phyloP scores from a whole-genome alignment of 2,888 invertebrate genomes.

The Nowickia ferox region DNA sequence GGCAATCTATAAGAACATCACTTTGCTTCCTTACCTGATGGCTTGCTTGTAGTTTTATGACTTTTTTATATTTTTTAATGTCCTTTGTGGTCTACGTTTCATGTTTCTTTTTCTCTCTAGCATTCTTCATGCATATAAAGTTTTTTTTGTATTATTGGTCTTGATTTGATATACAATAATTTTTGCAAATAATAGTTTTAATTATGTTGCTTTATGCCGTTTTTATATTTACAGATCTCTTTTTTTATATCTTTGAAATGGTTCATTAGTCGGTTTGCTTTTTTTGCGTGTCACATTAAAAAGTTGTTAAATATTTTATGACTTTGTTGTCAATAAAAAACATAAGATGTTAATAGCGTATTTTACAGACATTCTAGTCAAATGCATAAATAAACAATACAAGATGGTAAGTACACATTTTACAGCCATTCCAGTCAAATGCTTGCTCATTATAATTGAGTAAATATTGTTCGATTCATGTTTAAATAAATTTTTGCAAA shows the following conservation, averaged over 20 bases:
- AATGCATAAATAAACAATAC: too few relatives aligned
- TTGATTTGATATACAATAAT: slow-evolving; percentile 7
- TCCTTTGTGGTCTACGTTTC: slow-evolving; percentile 9
- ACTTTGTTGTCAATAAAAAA: slow-evolving; percentile 28
- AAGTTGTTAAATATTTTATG: slow-evolving; percentile 64
- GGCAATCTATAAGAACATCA: not conserved
- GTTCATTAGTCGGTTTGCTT: slow-evolving; percentile 47
- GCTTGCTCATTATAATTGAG: too few relatives aligned
- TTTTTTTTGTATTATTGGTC: slow-evolving; percentile 10
- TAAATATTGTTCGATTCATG: too few relatives aligned
- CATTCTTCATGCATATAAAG: slow-evolving; percentile 30
- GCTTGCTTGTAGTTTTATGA: slow-evolving; percentile 17
- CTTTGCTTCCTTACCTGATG: not conserved
- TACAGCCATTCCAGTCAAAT: too few relatives aligned
- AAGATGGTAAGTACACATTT: too few relatives aligned
- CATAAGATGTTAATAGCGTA: not conserved
- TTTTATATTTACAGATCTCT: slow-evolving; percentile 1
- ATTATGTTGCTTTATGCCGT: slow-evolving; percentile 28
- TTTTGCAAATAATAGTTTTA: slow-evolving; percentile 56
- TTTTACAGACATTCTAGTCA: not conserved
- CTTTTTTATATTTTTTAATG: not conserved
- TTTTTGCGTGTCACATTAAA: slow-evolving; percentile 33
- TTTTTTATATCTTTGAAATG: slow-evolving; percentile 48
- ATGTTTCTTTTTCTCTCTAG: not conserved
- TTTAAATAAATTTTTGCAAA: too few relatives aligned